Percentiles rank a stretch among this genome's conserved stretches.
Evolutionary conservation across 1,140 invertebrate genomes (phyloP).

Genomic region (Drusus annulatus): DNA sequence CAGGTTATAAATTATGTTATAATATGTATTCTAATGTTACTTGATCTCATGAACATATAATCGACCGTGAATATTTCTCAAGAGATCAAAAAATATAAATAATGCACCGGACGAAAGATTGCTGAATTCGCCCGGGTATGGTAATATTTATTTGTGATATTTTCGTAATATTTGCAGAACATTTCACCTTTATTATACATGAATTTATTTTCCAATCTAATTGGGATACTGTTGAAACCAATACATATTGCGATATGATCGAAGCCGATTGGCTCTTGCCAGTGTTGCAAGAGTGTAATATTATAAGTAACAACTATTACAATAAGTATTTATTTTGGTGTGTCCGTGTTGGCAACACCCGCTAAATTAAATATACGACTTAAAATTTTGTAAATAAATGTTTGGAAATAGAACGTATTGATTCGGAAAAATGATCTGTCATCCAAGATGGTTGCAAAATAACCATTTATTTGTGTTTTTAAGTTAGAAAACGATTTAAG

Average conservation of each 20-base stretch:
- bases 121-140: too few species aligned
- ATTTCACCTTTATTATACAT: background rate
- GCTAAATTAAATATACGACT: background rate
- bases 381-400: conserved; percentile 12
- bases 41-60: too few species aligned
- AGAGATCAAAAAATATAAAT: conserved; percentile 2
- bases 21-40: too few species aligned
- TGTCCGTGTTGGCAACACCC: background rate
- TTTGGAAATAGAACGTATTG: background rate
- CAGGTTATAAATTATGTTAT: too few species aligned
- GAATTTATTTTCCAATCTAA: conserved; percentile 24
- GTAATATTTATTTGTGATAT: conserved; percentile 23
- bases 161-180: background rate
- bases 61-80: background rate
- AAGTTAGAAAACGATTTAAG: conserved; percentile 6
- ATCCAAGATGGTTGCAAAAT: background rate
- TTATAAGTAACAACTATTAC: background rate
- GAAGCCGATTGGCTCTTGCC: background rate
- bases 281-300: background rate
- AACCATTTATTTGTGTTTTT: background rate
- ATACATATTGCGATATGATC: background rate
- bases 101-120: background rate
- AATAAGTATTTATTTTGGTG: background rate
- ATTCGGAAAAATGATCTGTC: background rate
- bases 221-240: conserved; percentile 2